These are phyloP conservation scores for Camptogramma bilineatum DNA, from an alignment of 2,888 invertebrate genomes.

Conservation along the genomic window DNA sequence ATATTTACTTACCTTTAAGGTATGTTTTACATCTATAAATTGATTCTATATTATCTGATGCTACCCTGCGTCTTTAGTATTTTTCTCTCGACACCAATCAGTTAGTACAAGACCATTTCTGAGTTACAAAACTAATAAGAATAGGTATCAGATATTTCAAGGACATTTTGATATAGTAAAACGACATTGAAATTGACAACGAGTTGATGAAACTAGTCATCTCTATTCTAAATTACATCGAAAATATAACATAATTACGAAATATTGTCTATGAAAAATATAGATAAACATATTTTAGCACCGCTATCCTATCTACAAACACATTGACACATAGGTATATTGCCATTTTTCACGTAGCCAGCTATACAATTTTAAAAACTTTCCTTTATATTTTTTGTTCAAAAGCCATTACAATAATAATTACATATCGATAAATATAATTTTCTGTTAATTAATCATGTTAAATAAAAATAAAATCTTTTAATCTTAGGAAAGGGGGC, in stretches of 20 bases:
- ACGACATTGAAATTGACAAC: slow-evolving; percentile 73
- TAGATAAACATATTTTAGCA: slow-evolving; percentile 70
- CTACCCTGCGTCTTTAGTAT: slow-evolving; percentile 69
- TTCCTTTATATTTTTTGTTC: not conserved
- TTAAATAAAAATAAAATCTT: not conserved
- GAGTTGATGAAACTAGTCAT: slow-evolving; percentile 64
- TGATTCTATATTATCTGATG: slow-evolving; percentile 64
- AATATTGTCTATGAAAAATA: slow-evolving; percentile 80
- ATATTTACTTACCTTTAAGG: slow-evolving; percentile 32
- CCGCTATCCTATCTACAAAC: slow-evolving; percentile 65
- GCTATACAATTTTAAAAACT: not conserved
- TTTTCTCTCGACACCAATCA: slow-evolving; percentile 56
- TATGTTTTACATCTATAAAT: slow-evolving; percentile 45
- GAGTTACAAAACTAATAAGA: slow-evolving; percentile 23
- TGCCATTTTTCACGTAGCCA: slow-evolving; percentile 30
- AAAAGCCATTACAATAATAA: not conserved
- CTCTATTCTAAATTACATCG: slow-evolving; percentile 75
- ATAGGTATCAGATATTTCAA: slow-evolving; percentile 29
- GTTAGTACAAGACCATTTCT: slow-evolving; percentile 13
- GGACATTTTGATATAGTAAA: slow-evolving; percentile 52
- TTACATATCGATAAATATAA: not conserved
- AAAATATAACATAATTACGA: slow-evolving; percentile 62
- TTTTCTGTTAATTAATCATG: not conserved
- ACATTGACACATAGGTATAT: slow-evolving; percentile 37
- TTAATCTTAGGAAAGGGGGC: not conserved